A percentile compares a stretch with the other conserved stretches of the same genome.
These are phyloP conservation scores for Bombus sylvicola DNA, from an alignment of 1,140 invertebrate genomes.

Conservation along the genomic window DNA sequence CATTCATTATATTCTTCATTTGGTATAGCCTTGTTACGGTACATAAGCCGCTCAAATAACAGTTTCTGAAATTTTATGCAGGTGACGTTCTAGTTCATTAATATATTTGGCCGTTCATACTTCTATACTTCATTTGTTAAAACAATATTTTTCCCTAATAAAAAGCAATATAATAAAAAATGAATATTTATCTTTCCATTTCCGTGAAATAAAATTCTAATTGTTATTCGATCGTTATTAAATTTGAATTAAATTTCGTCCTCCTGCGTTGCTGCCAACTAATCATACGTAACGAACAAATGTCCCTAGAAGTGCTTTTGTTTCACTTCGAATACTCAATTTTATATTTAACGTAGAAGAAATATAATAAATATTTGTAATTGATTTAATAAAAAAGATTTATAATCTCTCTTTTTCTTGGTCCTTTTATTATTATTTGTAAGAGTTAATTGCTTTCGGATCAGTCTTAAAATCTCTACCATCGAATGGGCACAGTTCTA, in stretches of 20 bases:
- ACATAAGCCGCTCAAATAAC: not conserved
- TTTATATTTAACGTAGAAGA: not conserved
- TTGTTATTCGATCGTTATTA: not conserved
- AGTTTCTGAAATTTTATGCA: conserved; percentile 41
- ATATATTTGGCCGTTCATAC: conserved; percentile 4
- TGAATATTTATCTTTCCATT: not conserved
- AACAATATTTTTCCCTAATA: conserved; percentile 31
- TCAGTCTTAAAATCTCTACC: conserved; percentile 37
- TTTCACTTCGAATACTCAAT: not conserved
- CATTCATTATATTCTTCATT: conserved; percentile 3
- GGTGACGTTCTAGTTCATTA: conserved; percentile 33
- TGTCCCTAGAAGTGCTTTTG: not conserved
- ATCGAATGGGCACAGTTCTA: conserved; percentile 25
- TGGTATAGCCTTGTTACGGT: not conserved
- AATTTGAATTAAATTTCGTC: conserved; percentile 10
- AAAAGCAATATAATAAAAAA: conserved; percentile 6
- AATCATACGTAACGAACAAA: not conserved
- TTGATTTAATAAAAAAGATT: not conserved
- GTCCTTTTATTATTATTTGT: no score
- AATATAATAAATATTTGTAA: not conserved
- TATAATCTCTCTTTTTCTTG: not conserved
- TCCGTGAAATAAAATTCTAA: not conserved
- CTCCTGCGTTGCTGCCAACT: not conserved
- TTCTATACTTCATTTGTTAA: conserved; percentile 28
- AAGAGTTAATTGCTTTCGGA: not conserved